Percentiles rank a stretch among this genome's conserved stretches.
These are phyloP conservation scores for Amphiprion ocellaris DNA, from an alignment of 2,113 vertebrate genomes.

Conservation along the genomic window DNA sequence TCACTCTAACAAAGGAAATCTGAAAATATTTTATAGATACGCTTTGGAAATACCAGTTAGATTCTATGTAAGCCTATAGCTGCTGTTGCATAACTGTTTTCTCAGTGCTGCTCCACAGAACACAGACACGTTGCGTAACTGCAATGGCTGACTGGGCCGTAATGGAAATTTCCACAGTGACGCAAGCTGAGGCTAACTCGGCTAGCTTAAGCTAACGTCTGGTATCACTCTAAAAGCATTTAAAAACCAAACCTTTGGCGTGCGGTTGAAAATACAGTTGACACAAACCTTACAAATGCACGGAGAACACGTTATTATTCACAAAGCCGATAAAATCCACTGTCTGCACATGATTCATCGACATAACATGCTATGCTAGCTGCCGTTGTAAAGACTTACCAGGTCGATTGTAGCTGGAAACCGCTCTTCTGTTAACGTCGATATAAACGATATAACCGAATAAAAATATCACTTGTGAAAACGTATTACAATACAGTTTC, in stretches of 20 bases:
- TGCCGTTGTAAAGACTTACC: constrained; percentile 41
- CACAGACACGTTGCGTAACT: neutral
- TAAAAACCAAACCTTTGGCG: neutral
- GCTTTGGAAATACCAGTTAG: too few species aligned
- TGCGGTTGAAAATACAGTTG: neutral
- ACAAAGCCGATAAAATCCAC: neutral
- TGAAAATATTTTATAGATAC: neutral
- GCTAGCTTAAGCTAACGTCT: neutral
- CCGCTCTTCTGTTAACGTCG: constrained; percentile 7
- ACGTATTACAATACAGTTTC: neutral
- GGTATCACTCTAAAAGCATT: neutral
- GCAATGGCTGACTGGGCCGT: neutral
- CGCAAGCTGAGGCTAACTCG: neutral
- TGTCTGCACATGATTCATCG: rapidly evolving
- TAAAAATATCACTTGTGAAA: neutral
- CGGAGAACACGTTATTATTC: neutral
- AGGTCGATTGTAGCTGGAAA: neutral
- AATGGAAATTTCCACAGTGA: constrained; percentile 62
- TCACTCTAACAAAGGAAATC: too few species aligned
- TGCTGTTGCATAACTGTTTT: constrained; percentile 18
- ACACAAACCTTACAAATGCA: neutral
- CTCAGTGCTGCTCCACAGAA: constrained; percentile 8
- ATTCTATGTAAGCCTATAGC: too few species aligned
- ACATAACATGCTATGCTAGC: neutral
- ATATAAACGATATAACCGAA: neutral